Conservation (phyloP, 2,797 vertebrate species). For the Streptopelia turtur region DNA sequence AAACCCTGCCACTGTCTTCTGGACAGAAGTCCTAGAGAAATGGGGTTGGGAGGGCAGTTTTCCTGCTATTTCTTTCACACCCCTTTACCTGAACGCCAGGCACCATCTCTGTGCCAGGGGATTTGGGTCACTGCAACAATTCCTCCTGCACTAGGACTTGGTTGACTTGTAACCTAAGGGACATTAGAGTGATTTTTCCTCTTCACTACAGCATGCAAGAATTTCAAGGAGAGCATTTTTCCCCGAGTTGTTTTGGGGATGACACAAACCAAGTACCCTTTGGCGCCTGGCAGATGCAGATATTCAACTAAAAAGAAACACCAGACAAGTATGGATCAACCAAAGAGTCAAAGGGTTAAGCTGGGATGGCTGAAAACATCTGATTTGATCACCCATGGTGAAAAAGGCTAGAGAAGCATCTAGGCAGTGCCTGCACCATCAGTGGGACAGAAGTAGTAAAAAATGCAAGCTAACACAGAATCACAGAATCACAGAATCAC, state of each 20-base stretch:
- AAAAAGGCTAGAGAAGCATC: neutral
- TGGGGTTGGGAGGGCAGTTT: rapidly evolving
- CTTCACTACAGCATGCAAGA: neutral
- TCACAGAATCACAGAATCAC: too few relatives aligned
- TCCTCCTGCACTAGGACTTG: neutral
- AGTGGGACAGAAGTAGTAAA: neutral
- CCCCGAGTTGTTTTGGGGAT: neutral
- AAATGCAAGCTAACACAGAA: neutral
- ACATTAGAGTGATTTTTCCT: neutral
- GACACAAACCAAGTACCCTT: neutral
- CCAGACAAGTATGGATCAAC: neutral
- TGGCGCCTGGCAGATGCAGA: neutral
- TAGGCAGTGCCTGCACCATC: neutral
- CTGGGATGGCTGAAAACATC: neutral
- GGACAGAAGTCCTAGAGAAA: neutral
- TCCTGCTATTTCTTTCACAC: neutral
- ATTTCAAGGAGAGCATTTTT: neutral
- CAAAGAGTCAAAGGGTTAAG: neutral
- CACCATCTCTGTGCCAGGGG: neutral
- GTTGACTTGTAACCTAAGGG: neutral
- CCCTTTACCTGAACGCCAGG: neutral
- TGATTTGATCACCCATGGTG: neutral
- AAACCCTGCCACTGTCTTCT: neutral
- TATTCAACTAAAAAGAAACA: neutral
- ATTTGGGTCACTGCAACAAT: neutral